These are phyloP conservation scores for Troides aeacus DNA, from an alignment of 2,888 invertebrate species.

Conservation along the genomic window DNA sequence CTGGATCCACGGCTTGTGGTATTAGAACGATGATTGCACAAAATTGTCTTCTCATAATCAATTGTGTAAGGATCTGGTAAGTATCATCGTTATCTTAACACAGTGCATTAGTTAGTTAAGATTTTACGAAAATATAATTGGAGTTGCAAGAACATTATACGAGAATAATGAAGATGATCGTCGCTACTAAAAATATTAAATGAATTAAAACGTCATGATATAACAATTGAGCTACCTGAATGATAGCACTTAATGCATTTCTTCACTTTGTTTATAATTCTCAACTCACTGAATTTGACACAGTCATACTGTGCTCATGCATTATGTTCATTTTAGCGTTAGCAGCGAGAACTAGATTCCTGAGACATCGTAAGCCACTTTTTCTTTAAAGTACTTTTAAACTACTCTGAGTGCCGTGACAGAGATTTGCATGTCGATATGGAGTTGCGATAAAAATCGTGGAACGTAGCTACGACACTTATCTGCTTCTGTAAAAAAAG, in stretches of 20 bases:
- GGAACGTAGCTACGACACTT: constrained; percentile 38
- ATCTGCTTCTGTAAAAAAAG: constrained; percentile 38
- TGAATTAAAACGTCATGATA: background rate
- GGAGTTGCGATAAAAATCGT: constrained; percentile 45
- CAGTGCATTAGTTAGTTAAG: no score
- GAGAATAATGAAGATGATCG: background rate
- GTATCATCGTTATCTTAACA: background rate
- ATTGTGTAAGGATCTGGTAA: no score
- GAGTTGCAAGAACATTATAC: background rate
- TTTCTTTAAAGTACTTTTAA: constrained; percentile 49
- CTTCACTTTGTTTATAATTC: constrained; percentile 2
- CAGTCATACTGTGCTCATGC: constrained; percentile 20
- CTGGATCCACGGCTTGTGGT: no score
- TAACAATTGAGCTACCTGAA: background rate
- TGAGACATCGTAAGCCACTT: constrained; percentile 40
- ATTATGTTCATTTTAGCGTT: constrained; percentile 30
- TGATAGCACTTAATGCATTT: background rate
- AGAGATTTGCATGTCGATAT: constrained; percentile 56
- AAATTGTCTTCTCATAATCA: no score
- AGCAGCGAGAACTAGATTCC: constrained; percentile 34
- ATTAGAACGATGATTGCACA: no score
- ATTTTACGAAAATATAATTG: no score
- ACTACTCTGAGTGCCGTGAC: constrained; percentile 47
- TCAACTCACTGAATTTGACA: constrained; percentile 17
- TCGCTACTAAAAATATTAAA: background rate